phyloP scores from a whole-genome alignment of 2,113 vertebrate species.

The Cacatua alba region DNA sequence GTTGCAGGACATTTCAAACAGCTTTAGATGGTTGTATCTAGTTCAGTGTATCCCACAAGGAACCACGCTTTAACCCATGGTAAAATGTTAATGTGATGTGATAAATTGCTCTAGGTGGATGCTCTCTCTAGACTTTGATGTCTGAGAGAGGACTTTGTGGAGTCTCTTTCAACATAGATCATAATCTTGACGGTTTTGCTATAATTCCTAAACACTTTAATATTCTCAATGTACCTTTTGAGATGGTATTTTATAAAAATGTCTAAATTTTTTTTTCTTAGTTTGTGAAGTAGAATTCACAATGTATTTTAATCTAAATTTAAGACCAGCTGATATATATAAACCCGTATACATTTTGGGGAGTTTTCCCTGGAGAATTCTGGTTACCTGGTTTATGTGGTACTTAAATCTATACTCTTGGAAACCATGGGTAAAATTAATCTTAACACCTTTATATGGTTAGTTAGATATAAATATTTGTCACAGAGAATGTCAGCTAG shows the following conservation, averaged over 20 bases:
- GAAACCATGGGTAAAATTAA: neutral
- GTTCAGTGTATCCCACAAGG: neutral
- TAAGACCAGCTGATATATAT: neutral
- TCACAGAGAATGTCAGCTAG: neutral
- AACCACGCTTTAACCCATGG: neutral
- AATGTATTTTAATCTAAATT: neutral
- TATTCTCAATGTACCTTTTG: neutral
- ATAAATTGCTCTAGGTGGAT: neutral
- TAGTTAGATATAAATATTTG: neutral
- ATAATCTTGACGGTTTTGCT: neutral
- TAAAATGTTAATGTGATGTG: neutral
- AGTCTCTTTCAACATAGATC: neutral
- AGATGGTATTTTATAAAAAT: neutral
- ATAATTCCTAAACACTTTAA: neutral
- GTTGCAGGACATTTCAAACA: neutral
- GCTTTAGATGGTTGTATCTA: neutral
- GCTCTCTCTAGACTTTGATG: neutral
- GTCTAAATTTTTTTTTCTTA: neutral
- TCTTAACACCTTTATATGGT: neutral
- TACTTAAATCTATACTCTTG: neutral
- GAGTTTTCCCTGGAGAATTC: neutral
- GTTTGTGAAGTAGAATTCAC: neutral
- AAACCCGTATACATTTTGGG: neutral
- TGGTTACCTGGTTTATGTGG: neutral
- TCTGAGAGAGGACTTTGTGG: neutral